phyloP scores from a whole-genome alignment of 2,113 vertebrate species.

The Bos javanicus region DNA sequence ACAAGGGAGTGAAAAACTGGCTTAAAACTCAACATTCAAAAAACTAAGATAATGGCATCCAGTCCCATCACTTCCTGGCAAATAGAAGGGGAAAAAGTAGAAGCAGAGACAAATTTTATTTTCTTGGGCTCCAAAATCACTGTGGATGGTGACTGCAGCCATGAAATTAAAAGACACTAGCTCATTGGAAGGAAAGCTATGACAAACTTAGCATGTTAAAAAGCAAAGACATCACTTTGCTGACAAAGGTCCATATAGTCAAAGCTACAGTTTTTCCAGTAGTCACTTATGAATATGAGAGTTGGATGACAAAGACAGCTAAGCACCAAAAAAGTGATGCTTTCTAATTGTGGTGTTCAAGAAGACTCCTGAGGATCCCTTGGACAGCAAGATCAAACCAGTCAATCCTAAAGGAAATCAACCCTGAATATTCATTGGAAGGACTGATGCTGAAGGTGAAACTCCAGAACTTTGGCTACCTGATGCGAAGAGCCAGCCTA shows the following conservation, averaged over 20 bases:
- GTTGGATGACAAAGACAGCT: neutral
- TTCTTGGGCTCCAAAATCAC: neutral
- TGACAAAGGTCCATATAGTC: neutral
- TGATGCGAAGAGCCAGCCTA: neutral
- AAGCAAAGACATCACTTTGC: neutral
- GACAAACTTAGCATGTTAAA: neutral
- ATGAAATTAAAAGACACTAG: neutral
- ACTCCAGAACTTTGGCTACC: neutral
- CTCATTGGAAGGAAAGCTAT: neutral
- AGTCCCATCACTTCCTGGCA: neutral
- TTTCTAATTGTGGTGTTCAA: neutral
- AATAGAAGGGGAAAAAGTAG: neutral
- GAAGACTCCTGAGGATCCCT: neutral
- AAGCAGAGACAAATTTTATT: neutral
- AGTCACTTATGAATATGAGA: neutral
- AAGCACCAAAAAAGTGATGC: neutral
- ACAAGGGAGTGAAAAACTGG: neutral
- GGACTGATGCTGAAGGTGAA: neutral
- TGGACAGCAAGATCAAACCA: neutral
- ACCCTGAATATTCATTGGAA: neutral
- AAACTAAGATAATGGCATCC: neutral
- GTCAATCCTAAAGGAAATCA: too few relatives aligned
- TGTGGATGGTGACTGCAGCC: neutral
- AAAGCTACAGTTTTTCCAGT: neutral
- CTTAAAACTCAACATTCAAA: neutral